Base-by-base conservation (phyloP, 2,113 vertebrate genomes). In the Collichthys lucidus region DNA sequence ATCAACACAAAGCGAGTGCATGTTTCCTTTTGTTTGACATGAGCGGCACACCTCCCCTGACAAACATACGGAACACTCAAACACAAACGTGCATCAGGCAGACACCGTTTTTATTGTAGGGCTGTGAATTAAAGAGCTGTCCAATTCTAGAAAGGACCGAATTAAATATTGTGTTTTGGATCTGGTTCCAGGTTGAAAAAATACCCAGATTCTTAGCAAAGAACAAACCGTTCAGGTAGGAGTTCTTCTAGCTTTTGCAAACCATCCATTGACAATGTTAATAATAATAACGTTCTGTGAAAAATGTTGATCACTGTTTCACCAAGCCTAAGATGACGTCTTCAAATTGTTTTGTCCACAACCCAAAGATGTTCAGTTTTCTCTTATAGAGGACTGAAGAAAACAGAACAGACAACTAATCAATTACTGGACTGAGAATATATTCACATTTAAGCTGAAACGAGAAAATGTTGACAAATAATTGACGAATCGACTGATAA, bases 1-100 rank as follows among this genome's bases (percentile, higher is more conserved):
- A 80, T 86, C 84, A 79, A 75, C 84, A 87, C 71, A 83, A 72
- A 80, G 47, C 56, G 29, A 62, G 62, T 1, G n/a, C 14, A 3
- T 77, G 77, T 87, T 90, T 84, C 60, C 69, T 29, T 85, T 82
- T 85, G 83, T 90, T 82, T 74, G 80, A 87, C 86, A 85, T 2
- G 55, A 84, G 74, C 52, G 31, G 42, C 57, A 53, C 60, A 59
- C 84, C 77, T 82, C 72, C 82, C 75, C 74, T 65, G 44, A 79
- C 79, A 72, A 74, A 81, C 80, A 65, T 69, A 42, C 74, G 24
- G 5, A 19, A 6, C 74, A 47, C 70, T 78, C 63, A 61, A 11
- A 44, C 68, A 40, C 29, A 82, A 14, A 52, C 24, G 42, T 47
- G 52, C 77, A 53, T 66, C 72, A 88, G 31, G 19, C 68, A 63